These are phyloP conservation scores for Coilia nasus DNA, from an alignment of 2,797 vertebrate species.

Conservation along the genomic window DNA sequence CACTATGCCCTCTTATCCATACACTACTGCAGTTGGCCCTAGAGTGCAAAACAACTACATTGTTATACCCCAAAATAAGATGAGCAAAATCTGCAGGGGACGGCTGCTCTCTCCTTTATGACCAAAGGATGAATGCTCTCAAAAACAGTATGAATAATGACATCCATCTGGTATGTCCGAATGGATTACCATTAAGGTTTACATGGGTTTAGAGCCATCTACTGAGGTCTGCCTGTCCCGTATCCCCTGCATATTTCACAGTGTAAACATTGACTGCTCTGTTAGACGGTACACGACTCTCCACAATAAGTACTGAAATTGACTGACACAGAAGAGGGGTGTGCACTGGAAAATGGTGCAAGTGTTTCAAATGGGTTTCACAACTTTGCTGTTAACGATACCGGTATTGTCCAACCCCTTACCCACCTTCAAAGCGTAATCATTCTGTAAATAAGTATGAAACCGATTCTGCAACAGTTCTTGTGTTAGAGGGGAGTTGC, in stretches of 20 bases:
- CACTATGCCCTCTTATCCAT: not conserved
- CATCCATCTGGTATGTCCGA: not conserved
- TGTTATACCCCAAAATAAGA: not conserved
- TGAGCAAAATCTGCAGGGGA: conserved; percentile 15
- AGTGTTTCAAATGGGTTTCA: not conserved
- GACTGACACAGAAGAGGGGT: conserved; percentile 59
- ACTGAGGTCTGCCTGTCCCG: not conserved
- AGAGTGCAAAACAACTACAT: not conserved
- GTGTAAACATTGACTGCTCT: conserved; percentile 47
- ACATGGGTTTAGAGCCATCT: not conserved
- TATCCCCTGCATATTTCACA: conserved; percentile 19
- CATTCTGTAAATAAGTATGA: not conserved
- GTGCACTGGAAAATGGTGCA: conserved; percentile 23
- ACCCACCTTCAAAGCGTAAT: not conserved
- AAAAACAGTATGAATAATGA: not conserved
- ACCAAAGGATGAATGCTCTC: not conserved
- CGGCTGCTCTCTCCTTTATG: not conserved
- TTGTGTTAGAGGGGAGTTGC: not conserved
- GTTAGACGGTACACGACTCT: conserved; percentile 56
- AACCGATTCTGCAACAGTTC: not conserved
- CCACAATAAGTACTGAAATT: conserved; percentile 67
- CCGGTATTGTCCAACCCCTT: no score
- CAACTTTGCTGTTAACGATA: not conserved
- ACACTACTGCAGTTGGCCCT: not conserved
- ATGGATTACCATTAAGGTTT: not conserved